Evolutionary conservation across 1,140 invertebrate species (phyloP), one percentile per base, ranked within the genome.

Genomic region (Drosophila parvula): DNA sequence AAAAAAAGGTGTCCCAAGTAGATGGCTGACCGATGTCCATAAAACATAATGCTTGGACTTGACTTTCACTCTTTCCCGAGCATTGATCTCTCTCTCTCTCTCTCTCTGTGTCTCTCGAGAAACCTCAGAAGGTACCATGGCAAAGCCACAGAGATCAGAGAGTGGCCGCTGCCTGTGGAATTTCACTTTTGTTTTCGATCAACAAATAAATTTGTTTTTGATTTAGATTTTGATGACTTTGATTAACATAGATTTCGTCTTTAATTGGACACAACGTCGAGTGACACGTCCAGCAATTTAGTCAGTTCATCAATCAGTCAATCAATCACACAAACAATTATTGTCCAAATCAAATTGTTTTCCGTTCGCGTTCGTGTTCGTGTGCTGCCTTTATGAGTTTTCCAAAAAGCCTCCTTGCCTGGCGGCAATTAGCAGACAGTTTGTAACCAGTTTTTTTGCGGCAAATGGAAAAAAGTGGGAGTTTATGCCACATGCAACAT

Each of bases 61-160:
- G 83, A 86, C 83, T 86, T 86, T 86, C 83, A 86, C 83, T 86
- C 79, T 88, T 83, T 44, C 58, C 51, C 67, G 83, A 79, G 48
- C 83, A 79, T 86, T 86, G 82, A 88, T 82, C 83, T 85, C 28
- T 41, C 51, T 30, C 38, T 44, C 10, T 28, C 38, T 30, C 32
- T 36, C 27, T 28, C 12, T 57, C 32, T 59, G 11, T 16, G 10
- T 45, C 12, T 55, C 51, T 38, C 18, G 63, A 47, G 32, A 63
- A 65, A 65, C 60, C 59, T 38, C 65, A 69, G 65, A 69, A 69
- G 65, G 65, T 67, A 14, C 34, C 5, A 55, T 5, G 3, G 3
- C 51, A 45, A 81, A 75, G 58, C 63, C 77, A 41, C 60, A 73
- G 67, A 79, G 74, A 76, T 59, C 28, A 45, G 34, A 45, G 34